Evolutionary conservation across 2,797 vertebrate species (phyloP).

Genomic region (Pagetopsis macropterus): DNA sequence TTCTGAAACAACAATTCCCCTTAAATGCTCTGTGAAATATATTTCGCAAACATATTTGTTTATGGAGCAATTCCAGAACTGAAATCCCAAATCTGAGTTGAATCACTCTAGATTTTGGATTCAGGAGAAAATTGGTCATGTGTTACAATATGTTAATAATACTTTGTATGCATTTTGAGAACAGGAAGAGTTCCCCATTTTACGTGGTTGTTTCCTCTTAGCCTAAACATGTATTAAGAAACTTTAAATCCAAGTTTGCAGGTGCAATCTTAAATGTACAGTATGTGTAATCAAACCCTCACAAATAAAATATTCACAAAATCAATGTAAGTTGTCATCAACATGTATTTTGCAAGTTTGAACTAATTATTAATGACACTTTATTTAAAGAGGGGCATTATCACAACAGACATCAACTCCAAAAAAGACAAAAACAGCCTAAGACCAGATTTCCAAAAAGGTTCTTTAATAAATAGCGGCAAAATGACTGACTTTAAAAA

Average conservation of each 20-base stretch:
- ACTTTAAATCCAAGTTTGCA: not conserved
- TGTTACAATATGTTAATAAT: not conserved
- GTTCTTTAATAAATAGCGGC: slow-evolving; percentile 77
- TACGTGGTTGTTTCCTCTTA: not conserved
- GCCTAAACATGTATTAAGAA: not conserved
- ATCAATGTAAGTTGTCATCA: slow-evolving; percentile 17
- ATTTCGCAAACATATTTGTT: no score
- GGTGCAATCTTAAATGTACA: not conserved
- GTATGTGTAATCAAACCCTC: not conserved
- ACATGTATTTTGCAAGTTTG: slow-evolving; percentile 24
- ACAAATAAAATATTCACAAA: slow-evolving; percentile 34
- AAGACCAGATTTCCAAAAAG: slow-evolving; percentile 45
- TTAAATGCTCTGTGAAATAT: no score
- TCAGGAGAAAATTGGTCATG: not conserved
- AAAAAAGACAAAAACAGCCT: slow-evolving; percentile 17
- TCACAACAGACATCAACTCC: slow-evolving; percentile 22
- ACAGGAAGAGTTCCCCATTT: not conserved
- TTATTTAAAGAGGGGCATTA: slow-evolving; percentile 7
- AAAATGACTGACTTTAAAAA: slow-evolving; percentile 67
- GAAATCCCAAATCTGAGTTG: no score
- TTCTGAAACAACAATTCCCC: no score
- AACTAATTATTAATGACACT: slow-evolving; percentile 19
- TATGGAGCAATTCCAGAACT: no score
- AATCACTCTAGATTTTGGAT: no score
- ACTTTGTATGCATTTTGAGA: not conserved